Conservation (phyloP, 2,113 vertebrate genomes). For the Triplophysa rosa region DNA sequence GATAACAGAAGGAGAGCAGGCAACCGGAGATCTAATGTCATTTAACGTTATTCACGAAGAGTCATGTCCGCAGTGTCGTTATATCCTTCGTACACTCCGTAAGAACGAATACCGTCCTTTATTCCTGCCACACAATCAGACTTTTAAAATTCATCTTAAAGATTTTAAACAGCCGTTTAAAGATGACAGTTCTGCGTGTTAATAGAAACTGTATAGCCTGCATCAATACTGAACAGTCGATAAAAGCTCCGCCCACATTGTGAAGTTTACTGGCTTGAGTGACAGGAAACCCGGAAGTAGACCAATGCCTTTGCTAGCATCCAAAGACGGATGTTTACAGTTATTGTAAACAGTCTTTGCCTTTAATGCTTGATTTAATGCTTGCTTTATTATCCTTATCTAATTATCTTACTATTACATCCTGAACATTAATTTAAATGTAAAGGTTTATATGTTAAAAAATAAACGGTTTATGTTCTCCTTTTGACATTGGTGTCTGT, state of each 20-base stretch:
- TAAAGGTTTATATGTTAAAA: too few relatives aligned
- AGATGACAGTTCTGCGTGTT: background rate
- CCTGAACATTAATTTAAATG: background rate
- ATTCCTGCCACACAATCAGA: background rate
- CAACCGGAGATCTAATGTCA: background rate
- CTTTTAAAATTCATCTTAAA: background rate
- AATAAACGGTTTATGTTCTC: background rate
- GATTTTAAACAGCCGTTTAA: background rate
- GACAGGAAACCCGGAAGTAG: constrained; percentile 5
- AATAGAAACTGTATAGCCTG: background rate
- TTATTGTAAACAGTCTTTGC: background rate
- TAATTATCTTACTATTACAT: background rate
- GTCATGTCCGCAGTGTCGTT: background rate
- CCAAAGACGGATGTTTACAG: background rate
- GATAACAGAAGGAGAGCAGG: constrained; percentile 4
- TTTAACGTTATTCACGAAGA: background rate
- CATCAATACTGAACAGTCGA: background rate
- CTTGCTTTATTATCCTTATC: background rate
- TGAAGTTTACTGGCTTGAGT: background rate
- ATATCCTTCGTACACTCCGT: background rate
- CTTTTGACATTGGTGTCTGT: background rate
- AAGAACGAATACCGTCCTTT: too few relatives aligned
- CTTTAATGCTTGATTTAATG: background rate
- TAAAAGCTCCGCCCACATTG: background rate
- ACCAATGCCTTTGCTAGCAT: background rate